Base-by-base conservation (phyloP, 2,797 vertebrate species). In the Malacoctenus gilli region DNA sequence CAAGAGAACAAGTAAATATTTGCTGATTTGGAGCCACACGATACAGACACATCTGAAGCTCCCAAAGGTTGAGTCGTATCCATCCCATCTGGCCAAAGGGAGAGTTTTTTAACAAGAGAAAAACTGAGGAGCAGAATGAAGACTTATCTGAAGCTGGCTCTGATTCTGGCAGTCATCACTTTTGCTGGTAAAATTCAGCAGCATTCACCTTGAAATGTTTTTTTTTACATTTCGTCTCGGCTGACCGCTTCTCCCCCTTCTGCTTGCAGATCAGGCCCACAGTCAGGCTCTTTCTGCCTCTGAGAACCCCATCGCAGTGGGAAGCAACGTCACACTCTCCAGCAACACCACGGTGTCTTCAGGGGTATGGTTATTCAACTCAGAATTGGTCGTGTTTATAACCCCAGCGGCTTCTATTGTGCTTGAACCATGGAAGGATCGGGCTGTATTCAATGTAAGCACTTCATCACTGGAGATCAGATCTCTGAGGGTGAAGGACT, bases 311-410 rank as follows among this genome's bases (percentile, higher is more conserved):
- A 1, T 77, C 18, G 4, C 49, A 4, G 84, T 87, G 5, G 89
- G 89, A 37, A 65, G 14, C 50, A 78, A 72, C 5, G 79, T 90
- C 28, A 89, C 84, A 4, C 41, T 93, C 23, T 52, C 0, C 42
- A 76, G 68, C 11, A 0, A 2, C 0, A 0, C 0, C 2, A 0
- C 0, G 2, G 32, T 85, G 20, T 1, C 0, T 0, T 0, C 1
- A 1, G 91, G 88, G 0, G 5, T 0, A 3, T 93, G 90, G 92
- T 0, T 37, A 1, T 79, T 74, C 36, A 3, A 61, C 4, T 14
- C 0, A 1, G 0, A 0, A 0, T 0, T 52, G 0, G 60, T 92
- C 15, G 19, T 79, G 6, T 0, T 82, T 0, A 79, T 75, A 28
- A 11, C 11, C 2, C 0, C n/a, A 0, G 16, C 0, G 5, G 0